Percentiles rank a stretch among this genome's conserved stretches.
These are phyloP conservation scores for Callipepla californica DNA, from an alignment of 2,113 vertebrate species.

Conservation along the genomic window DNA sequence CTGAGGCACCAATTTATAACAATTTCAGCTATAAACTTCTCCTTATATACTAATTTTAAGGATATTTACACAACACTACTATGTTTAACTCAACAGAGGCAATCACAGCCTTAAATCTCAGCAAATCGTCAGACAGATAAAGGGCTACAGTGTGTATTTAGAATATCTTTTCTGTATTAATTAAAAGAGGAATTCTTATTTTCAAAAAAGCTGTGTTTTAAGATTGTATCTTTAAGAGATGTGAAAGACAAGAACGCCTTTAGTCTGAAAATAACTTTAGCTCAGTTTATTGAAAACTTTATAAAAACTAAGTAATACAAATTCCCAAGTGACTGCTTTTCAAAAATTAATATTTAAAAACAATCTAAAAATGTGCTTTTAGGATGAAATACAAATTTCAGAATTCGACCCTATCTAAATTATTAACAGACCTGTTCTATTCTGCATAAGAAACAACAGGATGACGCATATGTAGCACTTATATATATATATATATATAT, in stretches of 20 bases:
- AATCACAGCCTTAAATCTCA: background rate
- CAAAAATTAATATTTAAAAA: background rate
- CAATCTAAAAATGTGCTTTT: background rate
- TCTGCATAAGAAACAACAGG: background rate
- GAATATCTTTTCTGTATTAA: background rate
- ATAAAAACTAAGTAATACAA: background rate
- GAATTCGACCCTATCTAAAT: background rate
- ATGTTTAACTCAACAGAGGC: background rate
- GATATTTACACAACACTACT: background rate
- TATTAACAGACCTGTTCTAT: background rate
- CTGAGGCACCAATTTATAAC: background rate
- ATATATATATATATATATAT: too few relatives aligned
- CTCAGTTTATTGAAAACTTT: background rate
- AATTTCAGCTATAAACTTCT: background rate
- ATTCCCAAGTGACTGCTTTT: background rate
- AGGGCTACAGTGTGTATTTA: background rate
- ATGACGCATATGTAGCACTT: background rate
- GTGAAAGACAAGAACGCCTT: background rate
- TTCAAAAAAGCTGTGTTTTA: background rate
- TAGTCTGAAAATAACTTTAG: background rate
- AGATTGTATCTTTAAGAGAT: background rate
- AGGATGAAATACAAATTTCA: background rate
- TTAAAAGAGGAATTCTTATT: background rate
- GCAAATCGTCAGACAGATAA: background rate
- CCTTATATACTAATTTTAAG: background rate